Base-by-base conservation (phyloP, 53 echinoderm and acorn worm species). In the Zoroaster sp. region DNA sequence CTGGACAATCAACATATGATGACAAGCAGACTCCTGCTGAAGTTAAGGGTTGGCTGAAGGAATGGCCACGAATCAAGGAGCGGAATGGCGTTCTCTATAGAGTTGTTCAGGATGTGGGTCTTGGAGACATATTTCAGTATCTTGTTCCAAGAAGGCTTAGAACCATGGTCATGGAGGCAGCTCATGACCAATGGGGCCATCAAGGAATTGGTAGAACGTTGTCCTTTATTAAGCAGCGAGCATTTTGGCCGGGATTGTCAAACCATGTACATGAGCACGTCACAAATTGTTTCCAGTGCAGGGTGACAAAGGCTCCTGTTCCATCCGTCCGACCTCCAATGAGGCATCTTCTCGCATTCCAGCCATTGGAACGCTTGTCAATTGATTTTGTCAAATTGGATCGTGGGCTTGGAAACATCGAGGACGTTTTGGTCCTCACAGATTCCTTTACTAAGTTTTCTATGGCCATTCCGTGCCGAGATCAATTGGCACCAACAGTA, bases 171-270 rank as follows among this genome's bases (percentile, higher is more conserved):
- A 38, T 87, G 4, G 87, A 87, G 46, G 37, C 47, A 18, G 38
- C 28, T 38, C 87, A 87, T 37, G 87, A 87, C n/a, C 51, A 74
- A 40, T 87, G 75, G 87, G 65, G 87, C 17, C 87, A 87, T 21
- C 87, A 75, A 55, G 87, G 87, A 6, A 5, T 14, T 39, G 35
- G n/a, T 10, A 20, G 75, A 23, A 74, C 87, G 11, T 30, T 87
- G 15, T 6, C 54, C 15, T 72, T 87, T 11, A 40, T 87, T 6
- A 73, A 39, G 33, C 40, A 44, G 4, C 69, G 87, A 6, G 74
- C 55, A 39, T 87, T 40, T 31, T 87, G 63, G 87, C 87, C 87
- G 2, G 75, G 75, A 8, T 35, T 75, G 51, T 1, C 35, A 23
- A 3, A 15, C 0, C 45, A 75, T 13, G 63, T 87, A 5, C 15